Base-by-base conservation (phyloP, 2,797 vertebrate species). In the Enteromius fasciolatus region DNA sequence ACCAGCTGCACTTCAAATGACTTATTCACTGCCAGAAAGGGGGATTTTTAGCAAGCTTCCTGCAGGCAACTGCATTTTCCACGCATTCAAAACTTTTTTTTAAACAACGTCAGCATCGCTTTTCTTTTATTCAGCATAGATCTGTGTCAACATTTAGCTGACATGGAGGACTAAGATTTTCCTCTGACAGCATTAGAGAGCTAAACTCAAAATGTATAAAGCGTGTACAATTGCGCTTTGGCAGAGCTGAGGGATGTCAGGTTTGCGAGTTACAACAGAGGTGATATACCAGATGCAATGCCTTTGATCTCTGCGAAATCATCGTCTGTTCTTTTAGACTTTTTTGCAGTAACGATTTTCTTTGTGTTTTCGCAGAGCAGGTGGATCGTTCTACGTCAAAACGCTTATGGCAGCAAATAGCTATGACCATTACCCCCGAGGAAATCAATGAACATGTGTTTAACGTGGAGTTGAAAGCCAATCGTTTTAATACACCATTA, bases 1-100 rank as follows among this genome's bases (percentile, higher is more conserved):
- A 73, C 61, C 81, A 88, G 78, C 87, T 86, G 81, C 68, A 83
- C 83, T 85, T 82, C 72, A 83, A 83, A 80, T 87, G 81, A 80
- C 63, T 84, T 86, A 84, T 88, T 77, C 75, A 80, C 79, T 83
- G 84, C 84, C 86, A 85, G 78, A 86, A 82, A 72, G 23, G 7
- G 46, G 72, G 78, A 86, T 81, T 83, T 83, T 68, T 74, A 28
- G 11, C 72, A 70, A 85, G 61, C 85, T 87, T 86, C 88, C 88
- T 87, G 84, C 79, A 73, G 86, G 87, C 80, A 83, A 86, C 48
- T 52, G 77, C 75, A 67, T 76, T 67, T 81, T 86, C 75, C 25
- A 75, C n/a, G 48, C 75, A 78, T 87, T 86, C 74, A 84, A 83
- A 81, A 59, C 63, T 69, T 82, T 54, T 72, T 36, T 67, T 36